Evolutionary conservation across 1,140 invertebrate genomes (phyloP).

Genomic region (Drosophila virilis): DNA sequence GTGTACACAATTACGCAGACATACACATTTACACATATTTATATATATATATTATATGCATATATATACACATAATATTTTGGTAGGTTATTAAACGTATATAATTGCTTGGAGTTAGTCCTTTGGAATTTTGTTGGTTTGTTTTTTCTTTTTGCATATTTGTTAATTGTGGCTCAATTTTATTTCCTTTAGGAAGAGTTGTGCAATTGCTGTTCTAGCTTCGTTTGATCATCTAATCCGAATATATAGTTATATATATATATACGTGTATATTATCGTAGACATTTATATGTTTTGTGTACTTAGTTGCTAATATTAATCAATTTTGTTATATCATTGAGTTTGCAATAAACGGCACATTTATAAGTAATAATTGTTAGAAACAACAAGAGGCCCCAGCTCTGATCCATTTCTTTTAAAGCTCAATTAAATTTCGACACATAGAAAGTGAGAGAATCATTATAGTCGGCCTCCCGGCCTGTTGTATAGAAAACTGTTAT

Average conservation of each 20-base stretch:
- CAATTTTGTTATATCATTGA: slow-evolving; percentile 31
- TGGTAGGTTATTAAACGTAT: slow-evolving; percentile 31
- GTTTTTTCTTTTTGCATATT: slow-evolving; percentile 12
- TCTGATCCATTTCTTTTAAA: slow-evolving; percentile 50
- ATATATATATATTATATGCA: slow-evolving; percentile 6
- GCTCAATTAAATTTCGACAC: slow-evolving; percentile 79
- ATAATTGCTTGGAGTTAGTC: slow-evolving; percentile 79
- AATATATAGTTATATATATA: slow-evolving; percentile 46
- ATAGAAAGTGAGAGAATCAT: slow-evolving; percentile 56
- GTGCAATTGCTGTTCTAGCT: slow-evolving; percentile 72
- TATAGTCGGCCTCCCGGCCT: slow-evolving; percentile 32
- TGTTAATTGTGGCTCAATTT: slow-evolving; percentile 72
- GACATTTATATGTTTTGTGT: slow-evolving; percentile 63
- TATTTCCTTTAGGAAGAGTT: slow-evolving; percentile 81
- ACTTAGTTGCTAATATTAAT: slow-evolving; percentile 24
- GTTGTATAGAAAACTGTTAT: slow-evolving; percentile 4
- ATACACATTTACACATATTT: slow-evolving; percentile 50
- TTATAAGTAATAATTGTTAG: slow-evolving; percentile 78
- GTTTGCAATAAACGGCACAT: slow-evolving; percentile 73
- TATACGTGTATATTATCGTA: slow-evolving; percentile 71
- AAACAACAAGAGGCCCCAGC: slow-evolving; percentile 55
- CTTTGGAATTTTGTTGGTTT: slow-evolving; percentile 45
- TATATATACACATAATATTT: slow-evolving; percentile 14
- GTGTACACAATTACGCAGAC: slow-evolving; percentile 52
- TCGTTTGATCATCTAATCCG: slow-evolving; percentile 37